phyloP scores from a whole-genome alignment of 2,888 invertebrate species.

The Lycaena phlaeas region DNA sequence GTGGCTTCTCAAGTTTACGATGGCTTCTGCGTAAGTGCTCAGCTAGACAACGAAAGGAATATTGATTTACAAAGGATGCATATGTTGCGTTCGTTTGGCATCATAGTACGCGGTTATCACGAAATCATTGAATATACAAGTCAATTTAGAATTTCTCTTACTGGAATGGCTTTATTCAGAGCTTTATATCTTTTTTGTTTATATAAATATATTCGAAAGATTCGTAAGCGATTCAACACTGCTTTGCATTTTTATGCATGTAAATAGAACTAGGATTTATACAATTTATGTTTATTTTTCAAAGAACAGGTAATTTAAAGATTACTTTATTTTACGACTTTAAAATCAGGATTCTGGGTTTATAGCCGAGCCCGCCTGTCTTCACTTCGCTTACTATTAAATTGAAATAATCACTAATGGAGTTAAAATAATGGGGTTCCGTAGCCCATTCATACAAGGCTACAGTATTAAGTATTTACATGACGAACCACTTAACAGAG shows the following conservation, averaged over 20 bases:
- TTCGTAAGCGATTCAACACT: conserved; percentile 51
- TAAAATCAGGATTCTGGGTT: neutral
- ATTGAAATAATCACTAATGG: neutral
- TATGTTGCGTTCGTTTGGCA: conserved; percentile 51
- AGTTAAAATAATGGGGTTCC: conserved; percentile 1
- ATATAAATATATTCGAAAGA: conserved; percentile 23
- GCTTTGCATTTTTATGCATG: conserved; percentile 73
- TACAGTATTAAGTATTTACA: too few relatives aligned
- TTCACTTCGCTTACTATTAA: neutral
- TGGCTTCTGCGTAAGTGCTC: conserved; percentile 64
- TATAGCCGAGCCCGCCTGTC: neutral
- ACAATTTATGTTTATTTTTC: neutral
- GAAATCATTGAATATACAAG: conserved; percentile 45
- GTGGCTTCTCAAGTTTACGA: conserved; percentile 53
- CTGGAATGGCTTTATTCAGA: conserved; percentile 67
- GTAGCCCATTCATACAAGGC: neutral
- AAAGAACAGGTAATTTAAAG: neutral
- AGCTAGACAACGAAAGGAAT: conserved; percentile 40
- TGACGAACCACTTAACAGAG: too few relatives aligned
- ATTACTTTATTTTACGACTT: neutral
- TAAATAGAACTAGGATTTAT: conserved; percentile 60
- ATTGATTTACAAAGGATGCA: conserved; percentile 35
- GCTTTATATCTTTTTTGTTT: conserved; percentile 58
- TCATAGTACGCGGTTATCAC: conserved; percentile 56
- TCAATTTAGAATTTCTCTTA: conserved; percentile 43